Evolutionary conservation across 2,113 vertebrate species (phyloP).

Genomic region (Rhinoderma darwinii): DNA sequence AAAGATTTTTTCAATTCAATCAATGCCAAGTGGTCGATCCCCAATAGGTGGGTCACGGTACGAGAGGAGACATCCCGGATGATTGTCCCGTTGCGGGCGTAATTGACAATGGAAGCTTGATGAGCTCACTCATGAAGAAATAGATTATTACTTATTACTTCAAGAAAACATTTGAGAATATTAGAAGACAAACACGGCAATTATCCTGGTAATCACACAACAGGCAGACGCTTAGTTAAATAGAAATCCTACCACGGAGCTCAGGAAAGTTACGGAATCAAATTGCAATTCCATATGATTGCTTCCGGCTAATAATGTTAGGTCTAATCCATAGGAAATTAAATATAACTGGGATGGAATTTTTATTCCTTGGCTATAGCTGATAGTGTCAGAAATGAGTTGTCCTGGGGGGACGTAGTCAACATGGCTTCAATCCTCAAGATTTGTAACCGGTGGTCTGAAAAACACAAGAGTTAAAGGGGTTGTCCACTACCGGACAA

Average conservation of each 20-base stretch:
- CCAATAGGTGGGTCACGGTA: background rate
- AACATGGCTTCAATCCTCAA: too few species aligned
- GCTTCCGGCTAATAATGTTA: slow-evolving; percentile 2
- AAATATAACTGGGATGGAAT: background rate
- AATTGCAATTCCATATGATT: background rate
- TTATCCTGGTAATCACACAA: slow-evolving; percentile 28
- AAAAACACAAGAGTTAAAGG: too few species aligned
- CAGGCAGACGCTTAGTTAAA: background rate
- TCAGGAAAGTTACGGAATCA: background rate
- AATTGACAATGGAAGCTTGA: background rate
- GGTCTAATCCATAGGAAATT: background rate
- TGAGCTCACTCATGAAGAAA: background rate
- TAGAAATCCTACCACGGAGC: background rate
- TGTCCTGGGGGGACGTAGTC: too few species aligned
- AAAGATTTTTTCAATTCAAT: background rate
- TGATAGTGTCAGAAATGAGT: too few species aligned
- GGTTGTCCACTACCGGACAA: too few species aligned
- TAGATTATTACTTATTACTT: background rate
- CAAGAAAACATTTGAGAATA: background rate
- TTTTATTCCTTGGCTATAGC: background rate
- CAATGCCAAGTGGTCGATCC: background rate
- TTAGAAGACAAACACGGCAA: slow-evolving; percentile 24
- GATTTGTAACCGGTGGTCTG: too few species aligned
- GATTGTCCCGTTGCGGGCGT: background rate
- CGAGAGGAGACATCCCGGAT: background rate